Conservation (phyloP, 2,888 invertebrate genomes). For the Eristalis intricaria region DNA sequence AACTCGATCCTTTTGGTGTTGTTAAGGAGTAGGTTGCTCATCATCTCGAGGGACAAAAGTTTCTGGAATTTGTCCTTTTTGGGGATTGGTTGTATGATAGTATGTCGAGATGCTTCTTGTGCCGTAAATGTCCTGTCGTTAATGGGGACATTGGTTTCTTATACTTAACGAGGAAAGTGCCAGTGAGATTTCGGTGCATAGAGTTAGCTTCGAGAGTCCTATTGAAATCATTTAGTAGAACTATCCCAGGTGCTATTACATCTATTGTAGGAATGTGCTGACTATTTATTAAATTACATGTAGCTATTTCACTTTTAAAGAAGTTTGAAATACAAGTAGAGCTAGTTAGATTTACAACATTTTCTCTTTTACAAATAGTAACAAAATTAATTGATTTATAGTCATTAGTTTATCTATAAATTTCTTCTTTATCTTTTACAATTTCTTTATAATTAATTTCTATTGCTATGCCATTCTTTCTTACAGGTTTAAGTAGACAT, state of each 20-base stretch:
- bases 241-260: conserved; percentile 27
- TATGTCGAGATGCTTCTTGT: no score
- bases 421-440: conserved; percentile 12
- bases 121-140: conserved; percentile 29
- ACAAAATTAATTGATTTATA: conserved; percentile 21
- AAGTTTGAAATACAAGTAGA: conserved; percentile 8
- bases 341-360: conserved; percentile 16
- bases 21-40: conserved; percentile 9
- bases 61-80: conserved; percentile 5
- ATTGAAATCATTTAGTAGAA: conserved; percentile 20
- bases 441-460: conserved; percentile 16
- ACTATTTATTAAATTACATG: no score
- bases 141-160: conserved; percentile 25
- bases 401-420: conserved; percentile 17
- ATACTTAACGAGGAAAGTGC: conserved; percentile 26
- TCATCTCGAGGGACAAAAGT: conserved; percentile 11
- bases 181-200: conserved; percentile 5
- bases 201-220: conserved; percentile 16
- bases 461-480: conserved; percentile 22
- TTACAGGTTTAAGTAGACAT: conserved; percentile 47
- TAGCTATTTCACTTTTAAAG: no score
- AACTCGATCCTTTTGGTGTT: conserved; percentile 19
- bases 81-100: not conserved
- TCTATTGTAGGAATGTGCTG: no score
- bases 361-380: conserved; percentile 10